Evolutionary conservation across 2,797 vertebrate species (phyloP), one percentile per base, ranked within the genome.

Genomic region (Fistularia tabacaria): DNA sequence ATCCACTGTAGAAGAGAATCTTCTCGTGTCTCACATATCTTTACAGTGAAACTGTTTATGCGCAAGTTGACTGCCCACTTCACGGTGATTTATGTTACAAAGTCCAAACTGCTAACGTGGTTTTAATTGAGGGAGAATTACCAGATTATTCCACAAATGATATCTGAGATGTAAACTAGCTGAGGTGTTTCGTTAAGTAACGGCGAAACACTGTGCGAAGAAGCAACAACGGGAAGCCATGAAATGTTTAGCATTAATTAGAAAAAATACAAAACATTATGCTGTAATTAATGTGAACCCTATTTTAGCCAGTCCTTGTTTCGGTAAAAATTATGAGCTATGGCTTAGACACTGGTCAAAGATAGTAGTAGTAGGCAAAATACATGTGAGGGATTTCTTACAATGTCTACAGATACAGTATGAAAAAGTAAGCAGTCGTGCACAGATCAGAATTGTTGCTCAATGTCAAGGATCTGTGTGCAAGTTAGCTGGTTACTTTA

Each of bases 1-100:
- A 58, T 60, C 61, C 51, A 55, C 70, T 68, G 77, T 39, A 42
- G 40, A 25, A 25, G 25, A 74, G 78, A 74, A 83, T 80, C 71
- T 54, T 81, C 83, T 81, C 71, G 52, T 73, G 73, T 73, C 53
- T 75, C 59, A 63, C 73, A 70, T 75, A 68, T 74, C 57, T 65
- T 62, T 49, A 52, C 63, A 38, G 63, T 62, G 50, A 83, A 80
- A 80, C 25, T 25, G 25, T 25, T 2, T 5, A 5, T 5, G 25
- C 5, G 25, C 25, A 10, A 2, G 8, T 40, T 8, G 39, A 10
- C 39, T 10, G 39, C 39, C 39, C 39, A 40, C 3, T 40, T 40
- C 10, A 40, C 7, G 25, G 25, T 25, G 25, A 25, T 25, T 25
- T 25, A 25, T 41, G 11, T 53, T 38, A 41, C 1, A 38, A 44